These are phyloP conservation scores for Mastomys natalensis DNA, from an alignment of 2,113 vertebrate species.

Conservation along the genomic window DNA sequence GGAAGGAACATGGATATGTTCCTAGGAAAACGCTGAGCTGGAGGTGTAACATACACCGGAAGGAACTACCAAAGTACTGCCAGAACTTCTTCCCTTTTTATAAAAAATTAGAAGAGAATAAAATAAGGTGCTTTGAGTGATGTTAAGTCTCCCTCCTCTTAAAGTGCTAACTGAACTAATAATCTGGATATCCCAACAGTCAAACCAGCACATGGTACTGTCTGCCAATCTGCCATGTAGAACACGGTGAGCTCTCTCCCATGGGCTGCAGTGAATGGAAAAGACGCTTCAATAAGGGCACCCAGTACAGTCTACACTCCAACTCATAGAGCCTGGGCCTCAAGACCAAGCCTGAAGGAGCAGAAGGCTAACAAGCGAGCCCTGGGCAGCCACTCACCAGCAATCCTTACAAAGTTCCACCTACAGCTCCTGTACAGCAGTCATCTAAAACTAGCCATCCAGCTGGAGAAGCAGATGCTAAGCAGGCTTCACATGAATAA, in stretches of 20 bases:
- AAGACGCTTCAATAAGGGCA: neutral
- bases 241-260: neutral
- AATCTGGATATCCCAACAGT: constrained; percentile 32
- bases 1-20: neutral
- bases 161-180: constrained; percentile 62
- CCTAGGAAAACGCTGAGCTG: neutral
- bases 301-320: neutral
- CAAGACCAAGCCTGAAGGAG: neutral
- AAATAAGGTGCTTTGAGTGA: constrained; percentile 61
- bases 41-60: neutral
- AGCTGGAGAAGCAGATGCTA: constrained; percentile 72
- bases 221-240: neutral
- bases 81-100: neutral
- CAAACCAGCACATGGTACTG: constrained; percentile 1
- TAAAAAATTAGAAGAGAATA: constrained; percentile 60
- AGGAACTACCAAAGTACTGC: neutral
- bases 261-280: neutral
- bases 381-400: neutral
- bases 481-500: constrained; percentile 62
- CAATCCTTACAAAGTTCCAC: constrained; percentile 35
- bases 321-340: neutral
- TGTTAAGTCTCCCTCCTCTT: constrained; percentile 37
- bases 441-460: constrained; percentile 74
- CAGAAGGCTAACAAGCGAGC: neutral
- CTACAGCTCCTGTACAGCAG: neutral